Percentiles rank a stretch among this genome's conserved stretches.
phyloP scores from a whole-genome alignment of 1,140 invertebrate species.

The Hyposmocoma kahamanoa region DNA sequence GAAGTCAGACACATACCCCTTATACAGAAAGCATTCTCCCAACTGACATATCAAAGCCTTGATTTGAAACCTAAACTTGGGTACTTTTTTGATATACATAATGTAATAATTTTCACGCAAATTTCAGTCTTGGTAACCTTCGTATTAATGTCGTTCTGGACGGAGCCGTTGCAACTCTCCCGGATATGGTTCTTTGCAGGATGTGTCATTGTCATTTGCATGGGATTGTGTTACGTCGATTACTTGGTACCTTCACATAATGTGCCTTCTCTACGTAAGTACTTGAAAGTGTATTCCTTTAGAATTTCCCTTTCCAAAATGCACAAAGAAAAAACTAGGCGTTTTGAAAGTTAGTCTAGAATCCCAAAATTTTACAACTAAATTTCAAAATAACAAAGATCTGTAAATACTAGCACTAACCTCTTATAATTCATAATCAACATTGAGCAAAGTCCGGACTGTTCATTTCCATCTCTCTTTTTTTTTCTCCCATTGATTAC shows the following conservation, averaged over 20 bases:
- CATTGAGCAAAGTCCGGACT: no score
- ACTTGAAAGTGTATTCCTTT: not conserved
- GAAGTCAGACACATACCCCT: no score
- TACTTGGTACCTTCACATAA: constrained; percentile 47
- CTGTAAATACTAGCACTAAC: not conserved
- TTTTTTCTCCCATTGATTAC: no score
- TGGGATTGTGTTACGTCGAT: constrained; percentile 57
- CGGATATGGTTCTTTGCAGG: constrained; percentile 53
- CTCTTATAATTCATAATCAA: not conserved
- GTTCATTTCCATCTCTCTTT: no score
- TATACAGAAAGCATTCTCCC: no score
- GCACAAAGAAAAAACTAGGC: not conserved
- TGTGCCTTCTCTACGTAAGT: constrained; percentile 56
- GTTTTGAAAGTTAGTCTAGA: not conserved
- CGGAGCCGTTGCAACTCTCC: constrained; percentile 36
- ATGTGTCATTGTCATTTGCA: constrained; percentile 36
- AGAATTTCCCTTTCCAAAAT: not conserved
- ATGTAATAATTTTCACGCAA: no score
- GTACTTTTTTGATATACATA: no score
- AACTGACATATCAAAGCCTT: no score
- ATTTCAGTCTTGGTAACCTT: constrained; percentile 50
- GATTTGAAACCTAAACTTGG: not conserved
- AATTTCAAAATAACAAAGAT: not conserved
- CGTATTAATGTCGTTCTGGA: constrained; percentile 56
- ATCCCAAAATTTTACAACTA: not conserved